Base-by-base conservation (phyloP, 1,140 invertebrate species). In the Atta colombica region DNA sequence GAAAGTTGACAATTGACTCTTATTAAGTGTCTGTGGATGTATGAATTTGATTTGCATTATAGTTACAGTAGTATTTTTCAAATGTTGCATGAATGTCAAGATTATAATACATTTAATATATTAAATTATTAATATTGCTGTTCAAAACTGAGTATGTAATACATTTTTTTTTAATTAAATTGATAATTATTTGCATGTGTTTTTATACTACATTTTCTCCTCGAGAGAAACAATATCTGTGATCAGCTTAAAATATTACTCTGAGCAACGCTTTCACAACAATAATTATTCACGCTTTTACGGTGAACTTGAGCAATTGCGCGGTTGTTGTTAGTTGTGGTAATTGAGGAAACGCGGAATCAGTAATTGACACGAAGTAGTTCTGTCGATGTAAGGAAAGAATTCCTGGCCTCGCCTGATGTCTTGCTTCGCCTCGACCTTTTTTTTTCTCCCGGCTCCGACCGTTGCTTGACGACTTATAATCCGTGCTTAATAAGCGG, bases 401-500 rank as follows among this genome's bases (percentile, higher is more conserved):
- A 81, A 81, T 55, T 81, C 31, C 1, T 35, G 61, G 63, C 21
- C 63, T 81, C 31, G 77, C 31, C 31, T 69, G 77, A 69, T 81
- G 66, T 81, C 77, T 81, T 81, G 77, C 51, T 69, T 55, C 65
- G 65, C 49, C 49, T 69, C 31, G 31, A 39, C 10, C 63, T 58
- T 69, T 81, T 68, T 68, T 69, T 55, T 51, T 31, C 28, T 58
- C 60, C 6, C 21, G 51, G 0, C 21, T 71, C 39, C 39, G 49
- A 81, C 65, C 31, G 66, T 71, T 81, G 78, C 78, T 71, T 66
- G 78, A 35, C 51, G 66, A 45, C 78, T 71, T 81, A 45, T 81
- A 81, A 81, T 81, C 65, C 65, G 16, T 35, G 66, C 51, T 81
- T 81, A 81, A 81, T 81, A 81, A 81, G 78, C 78, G 66, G 66